Base-by-base conservation (phyloP, 2,113 vertebrate genomes). In the Haemorhous mexicanus region DNA sequence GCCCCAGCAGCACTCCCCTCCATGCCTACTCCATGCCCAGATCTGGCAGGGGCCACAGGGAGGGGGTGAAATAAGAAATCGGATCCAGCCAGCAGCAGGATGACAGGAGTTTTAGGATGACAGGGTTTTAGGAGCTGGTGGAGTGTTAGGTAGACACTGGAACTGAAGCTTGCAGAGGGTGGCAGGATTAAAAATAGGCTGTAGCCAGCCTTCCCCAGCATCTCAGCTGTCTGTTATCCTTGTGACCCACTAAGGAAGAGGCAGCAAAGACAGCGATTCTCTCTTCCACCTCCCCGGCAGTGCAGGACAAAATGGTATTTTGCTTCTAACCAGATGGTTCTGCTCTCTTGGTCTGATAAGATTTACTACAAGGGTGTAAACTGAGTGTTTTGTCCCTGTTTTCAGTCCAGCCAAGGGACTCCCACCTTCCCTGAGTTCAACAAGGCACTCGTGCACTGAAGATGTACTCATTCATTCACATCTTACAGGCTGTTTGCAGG, bases 161-260 rank as follows among this genome's bases (percentile, higher is more conserved):
- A 75, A 53, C 2, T 89, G 86, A 84, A 87, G 73, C 37, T 69
- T 91, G 61, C 61, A 87, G 74, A 76, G 68, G 49, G 27, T 76
- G 81, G 32, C 13, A 67, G 90, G 74, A 73, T 79, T 94, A 89
- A 95, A 95, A 95, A 91, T 53, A 91, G 62, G 39, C 80, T 87
- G 52, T 22, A 89, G 47, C 56, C 44, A 78, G 52, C 77, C 33
- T 84, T 94, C 35, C 18, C 14, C 20, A 41, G 76, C 14, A 61
- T 50, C 70, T 90, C 52, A 67, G 0, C n/a, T 72, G 75, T 59
- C 49, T 79, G 46, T 79, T 89, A 35, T 27, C 20, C 55, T 63
- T 53, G 32, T 49, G 84, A 56, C 69, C 87, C 13, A 19, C 26
- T 37, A 81, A 87, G 66, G 53, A 70, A 76, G 67, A 50, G 32